Evolutionary conservation across 1,140 invertebrate species (phyloP), one percentile per base, ranked within the genome.

Genomic region (Ooceraea biroi): DNA sequence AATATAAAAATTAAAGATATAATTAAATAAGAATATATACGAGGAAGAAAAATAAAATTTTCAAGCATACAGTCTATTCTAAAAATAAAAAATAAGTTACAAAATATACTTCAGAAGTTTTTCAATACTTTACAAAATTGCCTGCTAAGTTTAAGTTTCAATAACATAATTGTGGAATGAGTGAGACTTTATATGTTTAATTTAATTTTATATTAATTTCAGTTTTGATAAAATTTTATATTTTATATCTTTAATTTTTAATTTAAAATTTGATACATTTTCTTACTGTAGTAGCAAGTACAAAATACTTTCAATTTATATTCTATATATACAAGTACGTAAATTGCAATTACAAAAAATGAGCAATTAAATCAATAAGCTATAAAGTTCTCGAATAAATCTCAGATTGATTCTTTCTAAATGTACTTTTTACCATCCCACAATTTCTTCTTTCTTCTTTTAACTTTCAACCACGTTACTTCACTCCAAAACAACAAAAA

Each of bases 381-480:
- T 72, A 60, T 12, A 10, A 12, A 61, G 12, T 74, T 8, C 19
- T 48, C 22, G 12, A 48, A 3, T 48, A 46, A 30, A 61, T 11
- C 48, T 66, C 63, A 41, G 17, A 46, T 63, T 63, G 17, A 61
- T 19, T 74, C 14, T 50, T 60, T 68, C 27, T 22, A 1, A 2
- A 0, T 58, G 3, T 2, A 74, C 19, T 63, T 36, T 71, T 3
- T 60, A 36, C 7, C 2, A 36, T 36, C 7, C 1, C n/a, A n/a
- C n/a, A 48, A 25, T 61, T 22, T 73, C 7, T 30, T 52, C 8
- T 1, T 14, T 8, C 7, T 25, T 36, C 41, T 46, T 60, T 11
- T 12, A 36, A 36, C 46, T 61, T 74, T 14, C 36, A 17, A 4
- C 8, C 48, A 1, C 22, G 11, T 19, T 46, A 46, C 12, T 50